These are phyloP conservation scores for Sebastes wilsoni DNA, from an alignment of 2,797 vertebrate genomes.

Conservation along the genomic window DNA sequence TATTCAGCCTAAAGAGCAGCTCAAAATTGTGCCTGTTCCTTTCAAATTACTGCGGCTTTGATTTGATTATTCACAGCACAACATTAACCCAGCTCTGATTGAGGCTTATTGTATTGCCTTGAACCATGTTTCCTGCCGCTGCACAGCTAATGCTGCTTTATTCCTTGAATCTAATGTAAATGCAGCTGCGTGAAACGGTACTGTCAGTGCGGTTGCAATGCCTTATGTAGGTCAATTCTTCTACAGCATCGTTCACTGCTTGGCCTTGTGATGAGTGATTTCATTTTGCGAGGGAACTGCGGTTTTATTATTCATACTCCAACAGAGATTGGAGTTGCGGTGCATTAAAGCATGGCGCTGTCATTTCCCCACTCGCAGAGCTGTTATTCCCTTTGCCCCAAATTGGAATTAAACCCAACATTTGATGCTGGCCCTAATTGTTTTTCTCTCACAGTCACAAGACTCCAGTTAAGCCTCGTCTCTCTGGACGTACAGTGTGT, in stretches of 20 bases:
- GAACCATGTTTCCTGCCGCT: slow-evolving; percentile 25
- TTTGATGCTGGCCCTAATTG: slow-evolving; percentile 53
- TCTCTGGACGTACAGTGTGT: slow-evolving; percentile 14
- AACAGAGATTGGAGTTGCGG: slow-evolving; percentile 66
- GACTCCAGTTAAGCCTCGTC: slow-evolving; percentile 31
- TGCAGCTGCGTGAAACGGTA: slow-evolving; percentile 39
- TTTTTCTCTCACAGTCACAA: slow-evolving; percentile 26
- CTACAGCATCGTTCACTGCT: slow-evolving; percentile 50
- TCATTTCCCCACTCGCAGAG: slow-evolving; percentile 56
- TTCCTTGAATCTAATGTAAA: slow-evolving; percentile 62
- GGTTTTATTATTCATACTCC: slow-evolving; percentile 74
- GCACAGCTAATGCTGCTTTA: slow-evolving; percentile 27
- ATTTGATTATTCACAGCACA: slow-evolving; percentile 68
- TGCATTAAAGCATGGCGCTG: slow-evolving; percentile 72
- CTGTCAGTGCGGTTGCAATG: slow-evolving; percentile 53
- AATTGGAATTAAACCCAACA: slow-evolving; percentile 70
- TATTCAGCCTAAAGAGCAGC: slow-evolving; percentile 59
- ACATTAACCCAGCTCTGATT: slow-evolving; percentile 47
- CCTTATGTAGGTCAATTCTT: slow-evolving; percentile 79
- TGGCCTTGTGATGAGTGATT: slow-evolving; percentile 72
- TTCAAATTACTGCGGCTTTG: slow-evolving; percentile 62
- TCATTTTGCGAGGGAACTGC: slow-evolving; percentile 69
- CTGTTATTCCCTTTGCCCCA: slow-evolving; percentile 61
- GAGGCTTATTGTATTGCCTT: slow-evolving; percentile 48
- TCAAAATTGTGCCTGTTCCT: slow-evolving; percentile 58